Evolutionary conservation across 2,888 invertebrate genomes (phyloP), one percentile per base, ranked within the genome.

Genomic region (Cetonia aurata): DNA sequence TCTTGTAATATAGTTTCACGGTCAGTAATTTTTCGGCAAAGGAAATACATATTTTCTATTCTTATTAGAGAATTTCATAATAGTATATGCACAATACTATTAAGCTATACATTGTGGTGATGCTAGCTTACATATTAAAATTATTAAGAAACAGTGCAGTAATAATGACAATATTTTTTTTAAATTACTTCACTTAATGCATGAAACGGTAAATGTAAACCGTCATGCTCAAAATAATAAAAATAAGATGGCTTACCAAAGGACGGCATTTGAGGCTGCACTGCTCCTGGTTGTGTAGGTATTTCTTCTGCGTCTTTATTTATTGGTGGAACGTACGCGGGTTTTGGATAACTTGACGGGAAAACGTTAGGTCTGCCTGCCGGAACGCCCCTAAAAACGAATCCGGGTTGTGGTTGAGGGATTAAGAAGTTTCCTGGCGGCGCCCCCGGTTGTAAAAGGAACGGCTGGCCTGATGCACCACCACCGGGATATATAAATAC

Each of bases 221-320:
- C 8, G 3, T 31, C 0, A 10, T 9, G 31, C 25, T 25, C 13
- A 4, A 37, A 37, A 6, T 37, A 9, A 33, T 6, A 37, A 37
- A 8, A 37, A 37, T 37, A 37, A 37, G 6, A 37, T 37, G 10
- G 6, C 55, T 41, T 55, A 69, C 69, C 69, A 25, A 44, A 12
- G 1, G 72, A 66, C 42, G 57, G 69, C 10, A 37, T 10, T 31
- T 79, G 73, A 9, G 80, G 80, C 10, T 81, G 81, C 62, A 81
- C 75, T 59, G 74, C 80, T 3, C 79, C 76, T 2, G 81, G 82
- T 73, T 82, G 78, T 4, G 81, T 82, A 1, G 84, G 84, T 55
- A 84, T 80, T 72, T 84, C 83, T 73, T 83, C 84, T 10, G 83
- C 83, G 70, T 84, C 83, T 71, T 83, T 83, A 69, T 84, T 84